Evolutionary conservation across 2,113 vertebrate genomes (phyloP), one percentile per base, ranked within the genome.

Genomic region (Pomatostomus ruficeps): DNA sequence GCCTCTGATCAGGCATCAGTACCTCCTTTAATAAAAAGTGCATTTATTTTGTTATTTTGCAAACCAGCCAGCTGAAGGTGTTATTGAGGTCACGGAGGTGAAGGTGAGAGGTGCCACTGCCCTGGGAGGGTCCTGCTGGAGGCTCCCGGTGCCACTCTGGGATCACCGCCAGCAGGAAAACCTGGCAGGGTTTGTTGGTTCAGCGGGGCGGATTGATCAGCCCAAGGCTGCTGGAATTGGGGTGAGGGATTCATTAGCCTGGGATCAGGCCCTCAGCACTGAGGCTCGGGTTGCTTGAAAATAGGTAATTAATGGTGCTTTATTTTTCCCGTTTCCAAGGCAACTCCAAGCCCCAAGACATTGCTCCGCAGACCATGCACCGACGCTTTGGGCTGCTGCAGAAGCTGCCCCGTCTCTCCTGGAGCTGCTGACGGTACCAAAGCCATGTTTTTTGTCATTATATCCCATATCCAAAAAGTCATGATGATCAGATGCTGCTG

Each of bases 311-410:
- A 94, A 95, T 45, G 45, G 46, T 2, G 26, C 83, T 93, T 95
- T 93, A 75, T 91, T 92, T 93, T 72, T 51, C 83, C 35, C 1
- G 89, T 96, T 95, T 95, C 96, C 94, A 84, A 59, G 92, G 94
- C 92, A 92, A 95, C 96, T 3, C 65, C 62, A 63, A 38, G 9
- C 59, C 85, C 83, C 79, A 58, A 36, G 76, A 78, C 31, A 6
- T 15, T 63, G 59, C 58, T 88, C 91, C 75, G 45, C 57, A 48
- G 83, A 36, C 46, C 38, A 19, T 4, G 61, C 74, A 29, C 49
- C 58, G 79, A 61, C 49, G 72, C 38, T 86, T 84, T 84, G 72
- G 85, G 74, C 43, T 58, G 67, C 71, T 49, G 80, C 66, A 51
- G 63, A 75, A 84, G 57, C 61, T 96, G 33, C 71, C 51, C 73